Evolutionary conservation across 2,797 vertebrate genomes (phyloP).

Genomic region (Amblyraja radiata): DNA sequence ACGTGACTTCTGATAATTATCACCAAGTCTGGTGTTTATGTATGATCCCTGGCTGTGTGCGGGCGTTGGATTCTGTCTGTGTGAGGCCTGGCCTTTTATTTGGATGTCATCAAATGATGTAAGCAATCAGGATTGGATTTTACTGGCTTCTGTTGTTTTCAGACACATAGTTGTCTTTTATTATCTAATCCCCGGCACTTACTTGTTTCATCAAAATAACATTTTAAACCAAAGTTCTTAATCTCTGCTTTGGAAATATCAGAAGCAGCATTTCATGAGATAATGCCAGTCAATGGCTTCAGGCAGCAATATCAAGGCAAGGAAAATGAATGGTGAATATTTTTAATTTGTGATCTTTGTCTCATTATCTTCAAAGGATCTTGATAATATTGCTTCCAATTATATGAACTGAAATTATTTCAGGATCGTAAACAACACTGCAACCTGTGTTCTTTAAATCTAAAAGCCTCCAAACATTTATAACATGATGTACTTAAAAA

Average conservation of each 20-base stretch:
- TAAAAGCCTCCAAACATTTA: background rate
- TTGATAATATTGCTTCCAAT: background rate
- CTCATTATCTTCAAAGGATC: constrained; percentile 4
- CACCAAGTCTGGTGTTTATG: background rate
- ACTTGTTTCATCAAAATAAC: background rate
- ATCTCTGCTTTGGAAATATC: background rate
- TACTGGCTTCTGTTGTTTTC: background rate
- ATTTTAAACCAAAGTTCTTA: background rate
- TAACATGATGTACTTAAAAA: background rate
- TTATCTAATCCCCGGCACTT: background rate
- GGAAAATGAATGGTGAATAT: background rate
- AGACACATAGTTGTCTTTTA: background rate
- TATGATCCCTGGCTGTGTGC: background rate
- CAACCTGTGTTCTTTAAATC: background rate
- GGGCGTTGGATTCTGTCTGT: background rate
- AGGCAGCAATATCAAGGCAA: background rate
- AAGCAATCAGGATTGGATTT: background rate
- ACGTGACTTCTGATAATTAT: background rate
- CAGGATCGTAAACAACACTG: background rate
- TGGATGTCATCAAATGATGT: background rate
- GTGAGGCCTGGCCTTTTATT: background rate
- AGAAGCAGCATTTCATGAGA: background rate
- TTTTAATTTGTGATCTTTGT: constrained; percentile 6
- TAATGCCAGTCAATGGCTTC: background rate
- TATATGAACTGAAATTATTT: background rate